phyloP scores from a whole-genome alignment of 2,113 vertebrate species.

The Narcine bancroftii region DNA sequence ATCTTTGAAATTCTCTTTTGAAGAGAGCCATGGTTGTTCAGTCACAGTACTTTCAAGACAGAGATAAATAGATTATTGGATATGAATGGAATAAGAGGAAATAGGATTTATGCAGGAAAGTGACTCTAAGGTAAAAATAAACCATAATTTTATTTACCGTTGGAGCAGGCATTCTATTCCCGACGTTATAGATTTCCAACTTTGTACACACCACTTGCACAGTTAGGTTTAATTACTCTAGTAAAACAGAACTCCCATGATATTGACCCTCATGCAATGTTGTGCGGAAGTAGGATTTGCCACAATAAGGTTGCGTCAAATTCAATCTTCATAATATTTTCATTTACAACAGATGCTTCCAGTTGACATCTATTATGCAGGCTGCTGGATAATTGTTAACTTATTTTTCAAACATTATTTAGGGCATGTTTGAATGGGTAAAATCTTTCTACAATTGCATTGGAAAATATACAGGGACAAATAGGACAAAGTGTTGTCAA shows the following conservation, averaged over 20 bases:
- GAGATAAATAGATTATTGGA: too few relatives aligned
- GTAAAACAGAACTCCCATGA: background rate
- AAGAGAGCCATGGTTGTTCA: too few relatives aligned
- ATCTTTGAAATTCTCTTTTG: too few relatives aligned
- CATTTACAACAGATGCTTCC: background rate
- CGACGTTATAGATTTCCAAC: background rate
- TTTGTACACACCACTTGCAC: background rate
- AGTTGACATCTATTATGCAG: background rate
- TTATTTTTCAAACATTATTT: background rate
- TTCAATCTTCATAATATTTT: background rate
- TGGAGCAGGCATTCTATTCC: too few relatives aligned
- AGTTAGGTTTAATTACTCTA: background rate
- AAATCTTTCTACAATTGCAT: background rate
- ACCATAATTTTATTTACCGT: too few relatives aligned
- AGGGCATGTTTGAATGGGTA: background rate
- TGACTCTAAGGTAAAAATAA: too few relatives aligned
- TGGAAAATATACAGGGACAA: too few relatives aligned
- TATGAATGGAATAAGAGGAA: too few relatives aligned
- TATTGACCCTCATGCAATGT: background rate
- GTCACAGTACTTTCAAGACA: too few relatives aligned
- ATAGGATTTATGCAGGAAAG: too few relatives aligned
- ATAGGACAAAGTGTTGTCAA: background rate
- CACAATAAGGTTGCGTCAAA: background rate
- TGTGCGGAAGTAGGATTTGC: background rate
- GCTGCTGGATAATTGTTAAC: background rate